Evolutionary conservation across 53 echinoderm and acorn worm species (phyloP), one percentile per base, ranked within the genome.

Genomic region (Stichopus horrens): DNA sequence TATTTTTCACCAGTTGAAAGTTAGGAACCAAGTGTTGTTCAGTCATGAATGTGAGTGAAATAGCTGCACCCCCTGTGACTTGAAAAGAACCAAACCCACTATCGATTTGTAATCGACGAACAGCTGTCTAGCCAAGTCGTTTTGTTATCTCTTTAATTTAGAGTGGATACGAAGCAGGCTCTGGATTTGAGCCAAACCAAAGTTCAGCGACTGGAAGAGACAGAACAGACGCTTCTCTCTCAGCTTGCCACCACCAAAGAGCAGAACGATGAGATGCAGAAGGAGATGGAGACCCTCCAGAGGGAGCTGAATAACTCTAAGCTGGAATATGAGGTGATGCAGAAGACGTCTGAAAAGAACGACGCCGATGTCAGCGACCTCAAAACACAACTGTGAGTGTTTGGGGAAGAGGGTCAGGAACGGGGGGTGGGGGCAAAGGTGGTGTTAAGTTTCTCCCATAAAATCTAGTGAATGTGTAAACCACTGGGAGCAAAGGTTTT

Each of bases 131-230:
- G 89, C 88, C 57, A 88, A 77, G 52, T 88, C 59, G 74, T 51
- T 82, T 21, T 89, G 56, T 22, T 74, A 19, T 85, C 18, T 55
- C 91, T 18, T 58, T 68, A 60, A 73, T 84, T 76, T 81, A 94
- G 94, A 90, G 90, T 90, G 75, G 94, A 94, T 77, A 92, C 94
- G 16, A 94, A 88, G 75, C 87, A 87, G 74, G 87, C 87, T 23
- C 57, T 87, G 23, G 87, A 87, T 55, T 11, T 78, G 78, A 78
- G 88, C 21, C 77, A 77, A 16, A 88, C 77, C 22, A 79, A 88
- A 67, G 77, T 21, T 7, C 88, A 88, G 23, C 18, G 79, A 65
- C 60, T 88, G 56, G 78, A 77, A 65, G 79, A 79, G 23, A 63
- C 88, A 22, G 79, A 78, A 23, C 88, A 88, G 88, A 77, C 78